Evolutionary conservation across 2,797 vertebrate genomes (phyloP), one percentile per base, ranked within the genome.

Genomic region (Fratercula arctica): DNA sequence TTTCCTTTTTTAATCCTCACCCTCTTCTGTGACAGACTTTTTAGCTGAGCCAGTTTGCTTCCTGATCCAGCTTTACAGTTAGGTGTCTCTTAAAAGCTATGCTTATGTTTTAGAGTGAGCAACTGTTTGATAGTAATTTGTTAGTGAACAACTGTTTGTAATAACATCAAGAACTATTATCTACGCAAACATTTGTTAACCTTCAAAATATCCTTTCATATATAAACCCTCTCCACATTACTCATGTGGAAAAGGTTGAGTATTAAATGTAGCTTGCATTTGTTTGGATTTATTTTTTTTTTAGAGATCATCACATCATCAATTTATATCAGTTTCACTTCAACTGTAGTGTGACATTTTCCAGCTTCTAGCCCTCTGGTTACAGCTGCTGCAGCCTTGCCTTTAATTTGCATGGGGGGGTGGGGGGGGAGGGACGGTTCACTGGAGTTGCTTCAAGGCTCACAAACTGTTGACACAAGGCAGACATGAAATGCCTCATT

Each of bases 391-490:
- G 2, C 69, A 93, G 85, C 85, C 54, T 63, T 45, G 81, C 70
- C 68, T 93, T 89, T 85, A n/a, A 92, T 95, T 93, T 85, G 87
- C 60, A 59, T 35, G 35, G 7, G 35, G 35, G 35, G 35, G 35
- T 35, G 35, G 35, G 50, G 56, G 59, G 68, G 48, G 41, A 33
- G 56, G 54, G 73, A 66, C 43, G 13, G 60, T 67, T 93, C 95
- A 72, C 0, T 95, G 83, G 94, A 90, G 79, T 87, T 87, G 69
- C 68, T 92, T 91, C 77, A 95, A 95, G 91, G 83, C 85, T 94
- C 91, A 88, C 88, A 93, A 89, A 89, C 88, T 95, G 93, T 97
- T 96, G 91, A 92, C 90, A 90, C 81, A 95, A 96, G 93, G 63
- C 93, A 96, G 90, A 94, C 75, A 76, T 59, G 79, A 96, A 97